Evolutionary conservation across 2,797 vertebrate genomes (phyloP).

Genomic region (Anguilla anguilla): DNA sequence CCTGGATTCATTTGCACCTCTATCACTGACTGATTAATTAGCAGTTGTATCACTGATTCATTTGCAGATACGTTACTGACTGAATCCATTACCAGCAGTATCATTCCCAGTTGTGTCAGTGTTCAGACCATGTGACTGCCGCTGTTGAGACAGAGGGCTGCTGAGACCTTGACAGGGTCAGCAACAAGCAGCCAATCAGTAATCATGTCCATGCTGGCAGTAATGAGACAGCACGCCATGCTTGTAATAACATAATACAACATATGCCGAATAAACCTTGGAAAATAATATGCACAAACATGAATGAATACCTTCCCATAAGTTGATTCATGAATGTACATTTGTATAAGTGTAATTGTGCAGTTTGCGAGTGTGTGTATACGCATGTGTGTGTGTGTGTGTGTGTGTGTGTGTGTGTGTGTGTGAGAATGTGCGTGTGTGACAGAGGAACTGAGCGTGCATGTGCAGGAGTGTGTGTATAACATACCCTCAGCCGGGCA

Average conservation of each 20-base stretch:
- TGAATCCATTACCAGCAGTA: too few species aligned
- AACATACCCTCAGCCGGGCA: conserved; percentile 81
- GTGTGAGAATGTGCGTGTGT: background rate
- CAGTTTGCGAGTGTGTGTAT: background rate
- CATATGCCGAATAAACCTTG: background rate
- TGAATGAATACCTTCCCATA: background rate
- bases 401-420: background rate
- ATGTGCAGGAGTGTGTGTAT: background rate
- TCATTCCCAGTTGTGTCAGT: too few species aligned
- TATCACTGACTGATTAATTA: too few species aligned
- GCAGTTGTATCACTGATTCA: too few species aligned
- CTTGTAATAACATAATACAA: background rate
- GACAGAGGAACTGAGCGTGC: background rate
- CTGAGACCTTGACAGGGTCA: background rate
- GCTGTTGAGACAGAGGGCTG: too few species aligned
- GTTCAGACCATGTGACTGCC: too few species aligned
- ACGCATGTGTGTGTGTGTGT: background rate
- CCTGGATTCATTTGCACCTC: too few species aligned
- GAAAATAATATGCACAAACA: too few species aligned
- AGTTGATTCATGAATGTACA: background rate
- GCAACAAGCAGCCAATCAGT: background rate
- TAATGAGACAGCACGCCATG: background rate
- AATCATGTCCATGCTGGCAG: background rate
- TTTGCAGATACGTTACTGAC: too few species aligned
- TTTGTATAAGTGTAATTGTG: background rate